Conservation (phyloP, 35 echinoderm and acorn worm genomes). For the Strongylocentrotus purpuratus region DNA sequence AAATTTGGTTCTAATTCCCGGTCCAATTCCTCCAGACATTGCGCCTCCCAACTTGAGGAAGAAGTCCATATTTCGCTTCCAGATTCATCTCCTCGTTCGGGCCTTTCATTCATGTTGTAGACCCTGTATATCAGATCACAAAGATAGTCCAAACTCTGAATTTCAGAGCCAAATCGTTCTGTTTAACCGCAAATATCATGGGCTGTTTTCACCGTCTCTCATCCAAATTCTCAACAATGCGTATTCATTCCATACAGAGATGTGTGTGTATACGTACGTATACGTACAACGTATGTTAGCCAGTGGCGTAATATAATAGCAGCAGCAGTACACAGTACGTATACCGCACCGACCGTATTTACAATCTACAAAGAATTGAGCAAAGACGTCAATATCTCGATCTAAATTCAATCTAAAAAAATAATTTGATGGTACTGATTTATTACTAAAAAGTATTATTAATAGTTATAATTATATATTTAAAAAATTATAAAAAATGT, state of each 20-base stretch:
- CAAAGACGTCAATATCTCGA: neutral
- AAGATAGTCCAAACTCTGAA: constrained; percentile 17
- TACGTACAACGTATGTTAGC: neutral
- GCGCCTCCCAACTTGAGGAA: constrained; percentile 77
- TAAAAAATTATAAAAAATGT: too few relatives aligned
- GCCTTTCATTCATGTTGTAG: constrained; percentile 71
- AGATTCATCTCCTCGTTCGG: constrained; percentile 78
- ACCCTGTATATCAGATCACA: neutral
- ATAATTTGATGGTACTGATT: neutral
- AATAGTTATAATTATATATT: too few relatives aligned
- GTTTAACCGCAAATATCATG: neutral
- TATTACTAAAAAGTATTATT: neutral
- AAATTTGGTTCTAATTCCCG: constrained; percentile 81
- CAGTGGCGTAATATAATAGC: neutral
- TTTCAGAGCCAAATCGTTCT: constrained; percentile 14
- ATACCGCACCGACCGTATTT: neutral
- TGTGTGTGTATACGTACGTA: neutral
- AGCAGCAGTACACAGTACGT: too few relatives aligned
- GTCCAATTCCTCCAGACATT: constrained; percentile 81
- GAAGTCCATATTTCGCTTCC: constrained; percentile 80
- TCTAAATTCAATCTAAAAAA: neutral
- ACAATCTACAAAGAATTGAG: neutral
- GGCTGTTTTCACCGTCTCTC: neutral
- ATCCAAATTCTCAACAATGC: neutral
- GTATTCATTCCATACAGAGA: neutral